Base-by-base conservation (phyloP, 2,888 invertebrate genomes). In the Sialis lutaria region DNA sequence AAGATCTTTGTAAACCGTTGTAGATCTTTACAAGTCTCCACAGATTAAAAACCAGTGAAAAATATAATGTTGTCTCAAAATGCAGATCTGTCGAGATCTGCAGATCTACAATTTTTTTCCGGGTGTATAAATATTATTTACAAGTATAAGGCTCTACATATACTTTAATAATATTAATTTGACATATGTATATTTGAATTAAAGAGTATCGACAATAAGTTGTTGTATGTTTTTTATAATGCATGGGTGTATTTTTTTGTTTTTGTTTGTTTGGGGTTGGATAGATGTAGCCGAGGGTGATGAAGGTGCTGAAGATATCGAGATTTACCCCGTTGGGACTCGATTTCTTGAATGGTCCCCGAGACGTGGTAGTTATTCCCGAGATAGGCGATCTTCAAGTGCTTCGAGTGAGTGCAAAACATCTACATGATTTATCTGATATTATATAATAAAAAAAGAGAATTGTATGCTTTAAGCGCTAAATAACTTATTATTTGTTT, bases 371-470 rank as follows among this genome's bases (percentile, higher is more conserved):
- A 37, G 10, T 37, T 37, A n/a, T 6, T 12, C n/a, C 8, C 42
- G 32, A 10, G 42, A 42, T 42, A 30, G 42, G 22, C 22, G 22
- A 37, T 45, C 45, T 6, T 45, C 45, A 6, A 34, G 45, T 45
- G 22, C 34, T 30, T 42, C 48, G 34, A 49, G 49, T 50, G 44
- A 49, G 51, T 47, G 6, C 12, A 22, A 22, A 22, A 22, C 22
- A 22, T 22, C 22, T 2, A 22, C 22, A 22, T 22, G 22, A 22
- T 22, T 22, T 22, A 22, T n/a, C 40, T 40, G 6, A n/a, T n/a
- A n/a, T n/a, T n/a, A n/a, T n/a, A n/a, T n/a, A n/a, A n/a, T n/a
- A n/a, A n/a, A n/a, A n/a, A n/a, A n/a, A n/a, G n/a, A n/a, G n/a
- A n/a, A n/a, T n/a, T n/a, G n/a, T n/a, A n/a, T n/a, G n/a, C n/a